Base-by-base conservation (phyloP, 1,140 invertebrate species). In the Chironomus striatipennis region DNA sequence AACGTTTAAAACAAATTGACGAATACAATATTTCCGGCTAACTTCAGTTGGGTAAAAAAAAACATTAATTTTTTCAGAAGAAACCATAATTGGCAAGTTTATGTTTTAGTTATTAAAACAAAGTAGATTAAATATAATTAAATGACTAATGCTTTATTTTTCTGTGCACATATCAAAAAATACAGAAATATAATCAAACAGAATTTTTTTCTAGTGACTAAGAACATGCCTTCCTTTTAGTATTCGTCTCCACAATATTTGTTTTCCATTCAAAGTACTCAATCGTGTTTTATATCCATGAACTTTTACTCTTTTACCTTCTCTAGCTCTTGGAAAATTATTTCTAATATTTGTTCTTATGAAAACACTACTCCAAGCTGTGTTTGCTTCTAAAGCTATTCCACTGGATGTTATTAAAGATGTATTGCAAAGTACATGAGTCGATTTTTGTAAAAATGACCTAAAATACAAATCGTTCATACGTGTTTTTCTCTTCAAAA, bases 261-360 rank as follows among this genome's bases (percentile, higher is more conserved):
- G 85, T 43, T 91, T 84, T 20, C 91, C 91, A 74, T 78, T 82
- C 0, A 83, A 83, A 1, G 91, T 93, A 0, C 88, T 85, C 84
- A 94, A 89, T 77, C 90, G 85, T 0, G 83, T 82, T 17, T 85
- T 78, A 87, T 87, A 93, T 1, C 92, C 91, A 77, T 91, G 89
- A 2, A 85, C 85, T 73, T 87, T 87, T 8, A 93, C 85, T 77
- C 91, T 85, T 78, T 85, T 89, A 0, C 84, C 85, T 84, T 94
- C 92, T 75, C 84, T 89, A 0, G 92, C 89, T 47, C 87, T 83
- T 6, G 91, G 91, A 77, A 93, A 93, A 77, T 91, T 87, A 78
- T 86, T 86, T 42, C 90, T 85, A 0, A 89, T 83, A 67, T 83
- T 85, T 0, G 80, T 84, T 77, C 85, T 80, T 43, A 81, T 78